phyloP scores from a whole-genome alignment of 2,113 vertebrate genomes.

The cattle (Bos taurus) region DNA sequence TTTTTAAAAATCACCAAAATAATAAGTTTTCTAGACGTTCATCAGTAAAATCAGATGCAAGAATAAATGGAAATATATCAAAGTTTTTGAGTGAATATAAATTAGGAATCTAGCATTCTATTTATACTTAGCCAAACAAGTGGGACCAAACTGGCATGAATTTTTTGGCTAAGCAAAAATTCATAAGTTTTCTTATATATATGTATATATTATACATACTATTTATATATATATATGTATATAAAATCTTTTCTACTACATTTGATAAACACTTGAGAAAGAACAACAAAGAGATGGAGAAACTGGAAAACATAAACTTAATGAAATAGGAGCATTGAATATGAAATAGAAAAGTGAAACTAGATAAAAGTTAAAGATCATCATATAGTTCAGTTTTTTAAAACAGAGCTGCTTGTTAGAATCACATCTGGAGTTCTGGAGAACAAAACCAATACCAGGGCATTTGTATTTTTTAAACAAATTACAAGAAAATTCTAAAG shows the following conservation, averaged over 20 bases:
- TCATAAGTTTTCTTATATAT: background rate
- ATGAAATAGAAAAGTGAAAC: background rate
- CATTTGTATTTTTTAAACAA: background rate
- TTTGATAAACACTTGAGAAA: background rate
- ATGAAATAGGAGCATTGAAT: background rate
- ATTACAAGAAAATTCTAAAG: background rate
- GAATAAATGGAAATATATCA: background rate
- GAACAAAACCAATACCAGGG: background rate
- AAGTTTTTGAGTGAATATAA: background rate
- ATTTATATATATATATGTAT: background rate
- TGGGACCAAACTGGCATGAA: background rate
- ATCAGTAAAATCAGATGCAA: background rate
- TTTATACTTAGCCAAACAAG: background rate
- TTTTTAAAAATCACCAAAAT: background rate
- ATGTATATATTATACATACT: background rate
- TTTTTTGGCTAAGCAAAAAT: background rate
- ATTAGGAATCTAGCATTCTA: background rate
- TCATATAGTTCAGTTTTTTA: background rate
- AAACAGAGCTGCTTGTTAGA: background rate
- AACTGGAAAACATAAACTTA: background rate
- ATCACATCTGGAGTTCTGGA: background rate
- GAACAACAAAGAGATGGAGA: background rate
- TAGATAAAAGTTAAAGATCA: background rate
- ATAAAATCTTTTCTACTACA: background rate
- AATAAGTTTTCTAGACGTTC: background rate